Conservation (phyloP, 2,888 invertebrate genomes). For the Leucophenga montana region DNA sequence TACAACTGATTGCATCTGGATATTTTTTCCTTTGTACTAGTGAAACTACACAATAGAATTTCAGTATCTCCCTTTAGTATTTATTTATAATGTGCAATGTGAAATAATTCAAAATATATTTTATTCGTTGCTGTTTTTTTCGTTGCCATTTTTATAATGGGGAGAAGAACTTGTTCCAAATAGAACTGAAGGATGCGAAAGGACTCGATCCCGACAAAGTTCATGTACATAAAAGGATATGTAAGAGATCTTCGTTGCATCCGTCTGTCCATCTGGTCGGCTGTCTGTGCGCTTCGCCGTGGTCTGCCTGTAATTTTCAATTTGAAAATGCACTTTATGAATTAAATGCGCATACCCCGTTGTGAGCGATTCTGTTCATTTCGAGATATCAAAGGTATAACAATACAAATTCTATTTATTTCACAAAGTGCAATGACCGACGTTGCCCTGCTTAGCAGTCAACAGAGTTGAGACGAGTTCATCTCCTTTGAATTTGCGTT, state of each 20-base stretch:
- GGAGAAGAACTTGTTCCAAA: constrained; percentile 5
- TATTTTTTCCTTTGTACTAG: constrained; percentile 1
- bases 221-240: constrained; percentile 5
- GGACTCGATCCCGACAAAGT: background rate
- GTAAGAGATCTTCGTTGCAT: background rate
- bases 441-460: constrained; percentile 27
- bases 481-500: background rate
- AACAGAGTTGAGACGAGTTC: background rate
- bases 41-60: constrained; percentile 7
- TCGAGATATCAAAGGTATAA: background rate
- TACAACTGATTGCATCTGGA: constrained; percentile 2
- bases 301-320: background rate
- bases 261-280: background rate
- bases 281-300: background rate
- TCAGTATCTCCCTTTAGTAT: background rate
- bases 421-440: constrained; percentile 29
- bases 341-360: background rate
- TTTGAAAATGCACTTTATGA: too few relatives aligned
- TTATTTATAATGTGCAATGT: background rate
- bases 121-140: background rate
- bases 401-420: background rate
- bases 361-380: background rate
- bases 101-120: background rate
- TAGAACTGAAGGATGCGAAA: background rate
- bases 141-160: background rate